Evolutionary conservation across 1,140 invertebrate genomes (phyloP).

Genomic region (Cheumatopsyche charites): DNA sequence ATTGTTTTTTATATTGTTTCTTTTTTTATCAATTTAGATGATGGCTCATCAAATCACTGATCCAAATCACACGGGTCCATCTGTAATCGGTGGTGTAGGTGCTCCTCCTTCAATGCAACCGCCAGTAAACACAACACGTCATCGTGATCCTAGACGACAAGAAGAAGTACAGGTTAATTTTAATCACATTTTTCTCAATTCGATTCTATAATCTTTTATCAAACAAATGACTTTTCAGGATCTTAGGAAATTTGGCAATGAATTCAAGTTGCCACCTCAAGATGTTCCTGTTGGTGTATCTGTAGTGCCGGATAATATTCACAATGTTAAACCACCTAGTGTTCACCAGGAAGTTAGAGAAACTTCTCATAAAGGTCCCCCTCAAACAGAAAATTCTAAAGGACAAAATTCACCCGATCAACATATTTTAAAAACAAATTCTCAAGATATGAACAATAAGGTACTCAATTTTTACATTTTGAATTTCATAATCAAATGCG

Average conservation of each 20-base stretch:
- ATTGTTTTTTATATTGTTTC: background rate
- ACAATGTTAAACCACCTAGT: conserved; percentile 15
- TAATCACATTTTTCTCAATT: background rate
- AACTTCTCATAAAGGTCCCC: conserved; percentile 7
- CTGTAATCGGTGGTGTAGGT: conserved; percentile 1
- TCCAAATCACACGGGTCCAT: background rate
- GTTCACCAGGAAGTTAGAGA: conserved; percentile 29
- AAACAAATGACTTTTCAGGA: conserved; percentile 53
- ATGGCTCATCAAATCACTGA: conserved; percentile 31
- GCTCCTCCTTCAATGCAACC: conserved; percentile 22
- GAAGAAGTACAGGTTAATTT: conserved; percentile 55
- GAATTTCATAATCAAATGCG: no score
- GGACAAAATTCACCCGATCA: conserved; percentile 24
- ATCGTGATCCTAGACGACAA: conserved; percentile 45
- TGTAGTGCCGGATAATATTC: background rate
- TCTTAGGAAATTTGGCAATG: conserved; percentile 61
- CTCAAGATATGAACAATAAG: conserved; percentile 31
- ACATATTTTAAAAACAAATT: conserved; percentile 16
- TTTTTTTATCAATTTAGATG: conserved; percentile 14
- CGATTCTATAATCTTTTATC: background rate
- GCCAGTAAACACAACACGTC: conserved; percentile 8
- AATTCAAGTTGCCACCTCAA: conserved; percentile 62
- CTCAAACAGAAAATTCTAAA: conserved; percentile 20
- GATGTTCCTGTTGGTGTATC: conserved; percentile 54
- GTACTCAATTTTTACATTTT: background rate